These are phyloP conservation scores for Zaprionus davidi DNA, from an alignment of 1,140 invertebrate species.

Conservation along the genomic window DNA sequence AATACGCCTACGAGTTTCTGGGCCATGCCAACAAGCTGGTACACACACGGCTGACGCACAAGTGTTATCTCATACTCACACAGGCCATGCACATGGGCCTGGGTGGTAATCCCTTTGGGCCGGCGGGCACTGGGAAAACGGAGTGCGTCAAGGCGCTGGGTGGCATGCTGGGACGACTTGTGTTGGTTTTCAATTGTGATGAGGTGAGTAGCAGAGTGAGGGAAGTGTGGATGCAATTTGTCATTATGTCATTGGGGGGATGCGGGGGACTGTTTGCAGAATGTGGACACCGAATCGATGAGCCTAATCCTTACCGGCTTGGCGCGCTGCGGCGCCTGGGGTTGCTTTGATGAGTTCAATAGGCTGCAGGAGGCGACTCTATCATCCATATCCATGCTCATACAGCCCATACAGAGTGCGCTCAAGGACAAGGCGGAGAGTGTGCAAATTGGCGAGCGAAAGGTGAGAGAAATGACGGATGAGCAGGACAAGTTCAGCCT, in stretches of 20 bases:
- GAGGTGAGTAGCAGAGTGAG: constrained; percentile 88
- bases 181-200: constrained; percentile 99
- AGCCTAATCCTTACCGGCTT: constrained; percentile 95
- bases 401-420: constrained; percentile 94
- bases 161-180: constrained; percentile 94
- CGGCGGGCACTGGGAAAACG: constrained; percentile 98
- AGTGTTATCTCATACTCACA: constrained; percentile 97
- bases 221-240: constrained; percentile 45
- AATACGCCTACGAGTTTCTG: constrained; percentile 99
- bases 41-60: constrained; percentile 96
- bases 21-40: constrained; percentile 96
- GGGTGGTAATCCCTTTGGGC: constrained; percentile 99
- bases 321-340: constrained; percentile 98
- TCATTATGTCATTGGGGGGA: constrained; percentile 51
- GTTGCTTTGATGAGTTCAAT: constrained; percentile 99
- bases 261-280: constrained; percentile 85
- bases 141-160: constrained; percentile 98
- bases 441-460: constrained; percentile 89
- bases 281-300: constrained; percentile 97
- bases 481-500: constrained; percentile 1
- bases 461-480: constrained; percentile 86
- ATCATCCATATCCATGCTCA: constrained; percentile 95
- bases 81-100: constrained; percentile 98
- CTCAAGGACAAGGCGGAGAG: constrained; percentile 88
- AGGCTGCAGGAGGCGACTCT: constrained; percentile 96